Evolutionary conservation across 2,113 vertebrate genomes (phyloP).

Genomic region (Gymnarchus niloticus): DNA sequence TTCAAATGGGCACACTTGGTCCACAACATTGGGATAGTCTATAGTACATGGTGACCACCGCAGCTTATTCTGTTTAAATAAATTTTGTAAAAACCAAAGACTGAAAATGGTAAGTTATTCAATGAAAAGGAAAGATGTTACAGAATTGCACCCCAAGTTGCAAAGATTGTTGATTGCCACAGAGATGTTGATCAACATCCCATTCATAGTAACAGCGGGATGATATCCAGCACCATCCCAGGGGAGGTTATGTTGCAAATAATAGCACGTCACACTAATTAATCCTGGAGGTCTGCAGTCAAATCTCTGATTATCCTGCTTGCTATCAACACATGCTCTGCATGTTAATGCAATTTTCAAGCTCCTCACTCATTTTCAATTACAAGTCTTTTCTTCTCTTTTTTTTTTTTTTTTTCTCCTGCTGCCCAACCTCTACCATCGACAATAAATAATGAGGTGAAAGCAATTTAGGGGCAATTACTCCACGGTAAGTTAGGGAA

Average conservation of each 20-base stretch:
- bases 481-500: background rate
- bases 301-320: background rate
- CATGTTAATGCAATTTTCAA: conserved; percentile 7
- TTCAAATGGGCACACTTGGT: background rate
- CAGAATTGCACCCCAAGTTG: background rate
- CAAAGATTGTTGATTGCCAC: background rate
- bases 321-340: background rate
- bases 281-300: conserved; percentile 7
- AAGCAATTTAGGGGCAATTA: background rate
- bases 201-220: background rate
- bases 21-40: background rate
- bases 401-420: background rate
- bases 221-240: background rate
- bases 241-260: background rate
- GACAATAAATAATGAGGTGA: background rate
- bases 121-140: background rate
- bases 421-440: conserved; percentile 9
- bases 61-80: background rate
- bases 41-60: background rate
- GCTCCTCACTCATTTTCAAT: background rate
- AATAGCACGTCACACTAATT: background rate
- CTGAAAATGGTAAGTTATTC: background rate
- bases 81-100: background rate
- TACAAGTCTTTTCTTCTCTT: background rate
- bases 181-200: background rate